Evolutionary conservation across 2,113 vertebrate species (phyloP).

Genomic region (Arenaria interpres): DNA sequence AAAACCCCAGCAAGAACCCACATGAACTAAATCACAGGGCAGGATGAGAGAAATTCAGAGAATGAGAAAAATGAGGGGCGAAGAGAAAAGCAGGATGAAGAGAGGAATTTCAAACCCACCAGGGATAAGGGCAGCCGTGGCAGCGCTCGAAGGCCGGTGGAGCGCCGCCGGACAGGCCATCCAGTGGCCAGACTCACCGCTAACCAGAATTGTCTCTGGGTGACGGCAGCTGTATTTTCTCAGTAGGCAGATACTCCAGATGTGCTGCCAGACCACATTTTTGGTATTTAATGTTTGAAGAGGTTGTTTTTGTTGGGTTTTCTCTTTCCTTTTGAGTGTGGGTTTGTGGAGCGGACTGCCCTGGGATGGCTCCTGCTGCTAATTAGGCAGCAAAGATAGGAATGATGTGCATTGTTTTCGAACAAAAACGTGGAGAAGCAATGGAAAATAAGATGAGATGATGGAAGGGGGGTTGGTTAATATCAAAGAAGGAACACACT

Average conservation of each 20-base stretch:
- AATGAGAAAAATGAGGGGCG: background rate
- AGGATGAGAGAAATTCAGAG: background rate
- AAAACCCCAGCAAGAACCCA: background rate
- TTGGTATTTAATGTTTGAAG: constrained; percentile 41
- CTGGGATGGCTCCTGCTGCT: constrained; percentile 34
- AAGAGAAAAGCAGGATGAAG: background rate
- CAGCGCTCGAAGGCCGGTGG: fast-evolving
- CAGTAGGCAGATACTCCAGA: constrained; percentile 43
- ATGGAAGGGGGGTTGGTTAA: background rate
- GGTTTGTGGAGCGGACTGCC: background rate
- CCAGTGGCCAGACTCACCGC: background rate
- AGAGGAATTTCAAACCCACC: background rate
- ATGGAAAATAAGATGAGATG: constrained; percentile 26
- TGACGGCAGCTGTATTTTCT: constrained; percentile 55
- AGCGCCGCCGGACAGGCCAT: background rate
- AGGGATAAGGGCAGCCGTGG: background rate
- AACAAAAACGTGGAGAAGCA: constrained; percentile 23
- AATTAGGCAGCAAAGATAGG: constrained; percentile 39
- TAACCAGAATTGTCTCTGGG: background rate
- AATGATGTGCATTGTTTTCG: constrained; percentile 37
- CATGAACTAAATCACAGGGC: background rate
- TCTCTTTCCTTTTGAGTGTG: constrained; percentile 5
- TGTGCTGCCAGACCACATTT: constrained; percentile 45
- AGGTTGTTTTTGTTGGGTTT: constrained; percentile 51
- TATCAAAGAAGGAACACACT: background rate